Conservation (phyloP, 2,113 vertebrate genomes). For the Alaudala cheleensis region DNA sequence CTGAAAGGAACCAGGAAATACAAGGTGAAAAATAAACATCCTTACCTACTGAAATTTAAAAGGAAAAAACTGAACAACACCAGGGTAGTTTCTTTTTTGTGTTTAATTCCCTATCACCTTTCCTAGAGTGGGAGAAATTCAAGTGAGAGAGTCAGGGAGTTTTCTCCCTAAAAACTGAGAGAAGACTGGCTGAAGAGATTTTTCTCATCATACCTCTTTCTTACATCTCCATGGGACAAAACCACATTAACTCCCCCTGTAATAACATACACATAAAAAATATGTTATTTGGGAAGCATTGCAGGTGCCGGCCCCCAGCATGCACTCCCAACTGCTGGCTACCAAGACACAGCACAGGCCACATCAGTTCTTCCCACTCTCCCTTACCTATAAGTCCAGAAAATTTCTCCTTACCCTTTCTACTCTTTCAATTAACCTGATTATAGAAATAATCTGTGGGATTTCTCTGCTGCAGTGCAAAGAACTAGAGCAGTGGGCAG, state of each 20-base stretch:
- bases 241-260: background rate
- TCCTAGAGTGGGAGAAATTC: background rate
- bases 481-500: background rate
- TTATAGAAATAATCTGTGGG: background rate
- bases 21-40: fast-evolving
- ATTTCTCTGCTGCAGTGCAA: background rate
- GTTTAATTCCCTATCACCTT: background rate
- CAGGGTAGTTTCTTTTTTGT: background rate
- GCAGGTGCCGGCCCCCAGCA: background rate
- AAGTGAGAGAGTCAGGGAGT: background rate
- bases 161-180: background rate
- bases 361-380: background rate
- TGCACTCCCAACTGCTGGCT: background rate
- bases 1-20: background rate
- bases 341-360: background rate
- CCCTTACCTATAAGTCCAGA: background rate
- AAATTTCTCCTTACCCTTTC: background rate
- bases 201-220: background rate
- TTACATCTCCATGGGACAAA: background rate
- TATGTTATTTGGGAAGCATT: background rate
- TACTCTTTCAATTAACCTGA: background rate
- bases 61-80: background rate
- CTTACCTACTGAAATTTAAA: background rate
- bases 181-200: background rate
- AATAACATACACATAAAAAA: fast-evolving